Percentiles rank a stretch among this genome's conserved stretches.
These are phyloP conservation scores for Ceratoteleas bidentatus DNA, from an alignment of 1,140 invertebrate species.

Conservation along the genomic window DNA sequence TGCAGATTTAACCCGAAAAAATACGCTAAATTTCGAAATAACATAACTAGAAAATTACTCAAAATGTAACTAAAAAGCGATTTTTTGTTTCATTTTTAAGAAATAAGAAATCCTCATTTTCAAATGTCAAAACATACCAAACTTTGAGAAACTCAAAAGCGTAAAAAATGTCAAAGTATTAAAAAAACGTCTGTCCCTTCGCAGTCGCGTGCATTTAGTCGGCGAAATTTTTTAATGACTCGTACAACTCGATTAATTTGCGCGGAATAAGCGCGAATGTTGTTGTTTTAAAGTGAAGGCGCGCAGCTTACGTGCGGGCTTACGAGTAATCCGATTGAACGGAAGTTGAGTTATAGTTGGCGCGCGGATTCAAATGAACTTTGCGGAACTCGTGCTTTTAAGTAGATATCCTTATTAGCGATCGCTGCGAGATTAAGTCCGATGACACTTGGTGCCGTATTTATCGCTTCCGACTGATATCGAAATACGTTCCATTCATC, in stretches of 20 bases:
- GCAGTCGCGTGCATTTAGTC: too few relatives aligned
- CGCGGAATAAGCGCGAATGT: constrained; percentile 49
- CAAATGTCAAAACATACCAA: too few relatives aligned
- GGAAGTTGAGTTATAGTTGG: constrained; percentile 54
- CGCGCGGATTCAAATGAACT: constrained; percentile 50
- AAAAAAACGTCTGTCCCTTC: too few relatives aligned
- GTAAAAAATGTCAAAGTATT: too few relatives aligned
- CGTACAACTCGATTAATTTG: constrained; percentile 52
- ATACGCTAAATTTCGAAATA: too few relatives aligned
- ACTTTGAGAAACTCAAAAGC: too few relatives aligned
- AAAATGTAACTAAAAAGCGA: too few relatives aligned
- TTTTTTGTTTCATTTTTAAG: too few relatives aligned
- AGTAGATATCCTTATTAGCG: constrained; percentile 52
- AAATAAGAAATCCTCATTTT: too few relatives aligned
- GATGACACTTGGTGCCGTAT: constrained; percentile 24
- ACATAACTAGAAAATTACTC: too few relatives aligned
- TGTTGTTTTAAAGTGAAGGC: constrained; percentile 55
- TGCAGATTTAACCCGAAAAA: too few relatives aligned
- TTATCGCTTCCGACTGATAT: neutral
- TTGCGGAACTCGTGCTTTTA: constrained; percentile 29
- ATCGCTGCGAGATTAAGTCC: constrained; percentile 37
- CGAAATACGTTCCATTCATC: too few relatives aligned
- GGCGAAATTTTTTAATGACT: constrained; percentile 43
- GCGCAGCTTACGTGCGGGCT: constrained; percentile 41
- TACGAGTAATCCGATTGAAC: constrained; percentile 53